Evolutionary conservation across 37 sponge, comb jelly and placozoan genomes (phyloP), one percentile per base, ranked within the genome.

Genomic region (Diacarnus erythraeanus): DNA sequence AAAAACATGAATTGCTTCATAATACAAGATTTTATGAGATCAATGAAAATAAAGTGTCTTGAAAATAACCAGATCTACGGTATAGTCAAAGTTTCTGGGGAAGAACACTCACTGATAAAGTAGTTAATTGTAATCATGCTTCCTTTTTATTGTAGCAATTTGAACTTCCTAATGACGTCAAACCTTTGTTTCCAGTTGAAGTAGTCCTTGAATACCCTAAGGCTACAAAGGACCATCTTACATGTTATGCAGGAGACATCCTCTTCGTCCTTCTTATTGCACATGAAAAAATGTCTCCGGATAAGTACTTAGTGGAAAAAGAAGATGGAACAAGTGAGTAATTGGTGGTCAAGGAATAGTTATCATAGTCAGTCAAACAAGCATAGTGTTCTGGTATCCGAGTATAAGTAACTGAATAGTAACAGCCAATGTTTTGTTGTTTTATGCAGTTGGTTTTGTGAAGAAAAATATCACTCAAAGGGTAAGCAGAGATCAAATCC

Each of bases 301-400:
- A 66, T 3, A 56, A 71, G 38, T 89, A 84, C 71, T 36, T 89
- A 38, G 80, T 63, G 26, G 85, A 89, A 76, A 89, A 89, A 57
- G 80, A 81, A n/a, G 86, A 85, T 64, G 90, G 90, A 10, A 59
- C 78, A 44, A 37, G 86, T 90, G 59, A 64, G 83, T 71, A 1
- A 5, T 20, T n/a, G 70, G 39, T 36, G 39, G 25, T 8, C 5
- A 20, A 20, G 10, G 39, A 36, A 8, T 10, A 35, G 70, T 36
- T 37, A 31, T 21, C 38, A 69, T 30, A 35, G 70, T 69, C 8
- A 21, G 39, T 9, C 18, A 10, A 9, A 25, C 18, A 22, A 64
- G 27, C 10, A 10, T 64, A 10, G 66, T 56, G 57, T 15, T n/a
- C n/a, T n/a, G n/a, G n/a, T n/a, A n/a, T n/a, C n/a, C n/a, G n/a